Evolutionary conservation across 92 coral and sea anemone genomes (phyloP), one percentile per base, ranked within the genome.

Genomic region (Heliopora coerulea): DNA sequence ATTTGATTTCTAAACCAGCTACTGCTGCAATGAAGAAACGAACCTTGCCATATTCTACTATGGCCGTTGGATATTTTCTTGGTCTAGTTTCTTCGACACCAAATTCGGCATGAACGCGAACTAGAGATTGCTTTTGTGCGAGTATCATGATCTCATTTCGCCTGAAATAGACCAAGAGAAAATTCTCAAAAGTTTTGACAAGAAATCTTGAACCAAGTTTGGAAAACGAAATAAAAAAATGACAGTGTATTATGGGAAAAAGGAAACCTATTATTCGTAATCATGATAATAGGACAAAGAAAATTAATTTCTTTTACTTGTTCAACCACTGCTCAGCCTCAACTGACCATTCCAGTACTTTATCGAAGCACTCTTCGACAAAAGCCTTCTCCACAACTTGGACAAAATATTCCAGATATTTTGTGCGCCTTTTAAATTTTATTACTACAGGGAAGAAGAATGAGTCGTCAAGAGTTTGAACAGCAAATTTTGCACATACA

Each of bases 41-140:
- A 49, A 89, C 98, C 91, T 93, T 90, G 35, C 98, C 96, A 69
- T 85, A 93, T 64, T 93, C 98, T 49, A 93, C 91, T 49, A 93
- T 86, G n/a, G 96, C 95, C 0, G 96, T 90, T 17, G 98, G 96
- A 79, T 80, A 93, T 79, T 91, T 91, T 82, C 83, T 93, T 26
- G 83, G 84, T 82, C 86, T 93, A 64, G 83, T 86, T 17, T 90
- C 98, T 28, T 93, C 98, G 7, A 80, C 91, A 3, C 89, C 96
- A 12, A 74, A 84, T n/a, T 82, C 85, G 0, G 96, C 73, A 0
- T 85, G 79, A 0, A 85, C 91, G 25, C 82, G 91, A 11, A 88
- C 87, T 0, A 83, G 86, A 23, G 88, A 74, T n/a, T 88, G 84
- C n/a, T 91, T 83, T 50, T 87, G 86, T 44, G 76, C 87, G 26